phyloP scores from a whole-genome alignment of 2,888 invertebrate genomes.

The Anthoptus insignis region DNA sequence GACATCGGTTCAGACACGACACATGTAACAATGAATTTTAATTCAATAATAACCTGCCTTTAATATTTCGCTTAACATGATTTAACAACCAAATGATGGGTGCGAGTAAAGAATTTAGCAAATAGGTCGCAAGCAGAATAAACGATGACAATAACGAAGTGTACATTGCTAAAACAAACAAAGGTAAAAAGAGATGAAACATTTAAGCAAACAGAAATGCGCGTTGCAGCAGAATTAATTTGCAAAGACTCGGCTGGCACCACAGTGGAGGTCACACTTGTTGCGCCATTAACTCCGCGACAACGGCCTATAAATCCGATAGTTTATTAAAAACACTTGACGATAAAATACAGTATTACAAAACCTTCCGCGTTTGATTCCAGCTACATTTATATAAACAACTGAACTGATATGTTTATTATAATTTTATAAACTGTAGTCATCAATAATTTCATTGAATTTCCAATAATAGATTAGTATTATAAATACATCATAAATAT shows the following conservation, averaged over 20 bases:
- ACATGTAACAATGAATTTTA: slow-evolving; percentile 9
- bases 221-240: slow-evolving; percentile 42
- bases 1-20: not conserved
- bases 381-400: slow-evolving; percentile 24
- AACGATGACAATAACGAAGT: slow-evolving; percentile 32
- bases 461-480: no score
- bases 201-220: slow-evolving; percentile 40
- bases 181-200: slow-evolving; percentile 30
- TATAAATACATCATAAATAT: no score
- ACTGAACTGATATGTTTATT: slow-evolving; percentile 29
- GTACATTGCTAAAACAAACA: slow-evolving; percentile 39
- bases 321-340: slow-evolving; percentile 72
- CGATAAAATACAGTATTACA: slow-evolving; percentile 61
- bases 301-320: slow-evolving; percentile 68
- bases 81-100: not conserved
- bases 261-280: slow-evolving; percentile 63
- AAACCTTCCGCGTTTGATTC: slow-evolving; percentile 47
- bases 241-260: slow-evolving; percentile 46
- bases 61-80: not conserved
- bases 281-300: slow-evolving; percentile 68
- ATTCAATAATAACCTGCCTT: slow-evolving; percentile 29
- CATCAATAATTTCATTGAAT: no score
- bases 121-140: slow-evolving; percentile 10
- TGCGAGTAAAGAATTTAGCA: slow-evolving; percentile 13
- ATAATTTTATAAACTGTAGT: no score